A percentile compares a stretch with the other conserved stretches of the same genome.
Evolutionary conservation across 2,797 vertebrate genomes (phyloP).

Genomic region (Cyprinodon diabolis): DNA sequence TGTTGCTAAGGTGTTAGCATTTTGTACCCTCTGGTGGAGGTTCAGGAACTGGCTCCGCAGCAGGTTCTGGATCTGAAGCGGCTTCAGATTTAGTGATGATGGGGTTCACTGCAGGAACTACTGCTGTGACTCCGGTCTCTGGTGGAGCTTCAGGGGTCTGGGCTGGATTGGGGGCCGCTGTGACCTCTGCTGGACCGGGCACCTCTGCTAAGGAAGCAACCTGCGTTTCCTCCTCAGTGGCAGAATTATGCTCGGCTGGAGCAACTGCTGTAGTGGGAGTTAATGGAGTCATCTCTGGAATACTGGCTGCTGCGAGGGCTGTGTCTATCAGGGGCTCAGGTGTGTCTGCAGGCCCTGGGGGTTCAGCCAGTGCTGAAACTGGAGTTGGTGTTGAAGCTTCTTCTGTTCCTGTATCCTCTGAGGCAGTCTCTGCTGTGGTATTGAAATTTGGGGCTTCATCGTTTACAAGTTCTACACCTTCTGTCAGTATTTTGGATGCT

Average conservation of each 20-base stretch:
- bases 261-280: conserved; percentile 17
- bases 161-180: conserved; percentile 7
- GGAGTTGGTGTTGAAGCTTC: conserved; percentile 5
- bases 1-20: not conserved
- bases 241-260: conserved; percentile 28
- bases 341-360: conserved; percentile 6
- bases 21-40: conserved; percentile 53
- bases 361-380: conserved; percentile 11
- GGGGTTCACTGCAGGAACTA: conserved; percentile 21
- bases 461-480: conserved; percentile 24
- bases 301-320: conserved; percentile 61
- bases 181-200: conserved; percentile 1
- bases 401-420: conserved; percentile 4
- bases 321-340: conserved; percentile 42
- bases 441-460: conserved; percentile 26
- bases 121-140: conserved; percentile 2
- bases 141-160: conserved; percentile 21
- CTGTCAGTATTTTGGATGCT: not conserved
- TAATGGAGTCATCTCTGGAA: conserved; percentile 60
- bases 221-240: conserved; percentile 23
- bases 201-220: conserved; percentile 8
- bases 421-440: conserved; percentile 11
- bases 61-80: conserved; percentile 15
- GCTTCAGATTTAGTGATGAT: conserved; percentile 25
- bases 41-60: conserved; percentile 22